These are phyloP conservation scores for Clusia tigrina DNA, from an alignment of 2,888 invertebrate genomes.

Conservation along the genomic window DNA sequence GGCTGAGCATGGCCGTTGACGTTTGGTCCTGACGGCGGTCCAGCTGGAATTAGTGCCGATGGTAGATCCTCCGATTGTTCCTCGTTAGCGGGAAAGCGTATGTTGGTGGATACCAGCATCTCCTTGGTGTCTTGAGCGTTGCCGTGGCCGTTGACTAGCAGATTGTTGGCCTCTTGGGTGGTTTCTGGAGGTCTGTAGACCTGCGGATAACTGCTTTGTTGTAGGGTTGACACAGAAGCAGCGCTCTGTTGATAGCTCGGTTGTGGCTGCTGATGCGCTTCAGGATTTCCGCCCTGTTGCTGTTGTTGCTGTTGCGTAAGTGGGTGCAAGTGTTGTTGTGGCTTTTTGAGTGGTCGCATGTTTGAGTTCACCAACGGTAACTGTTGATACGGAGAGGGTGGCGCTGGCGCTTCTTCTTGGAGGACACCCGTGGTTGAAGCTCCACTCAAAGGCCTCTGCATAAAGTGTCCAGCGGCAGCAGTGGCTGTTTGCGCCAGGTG, in stretches of 20 bases:
- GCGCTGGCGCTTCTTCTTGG: constrained; percentile 48
- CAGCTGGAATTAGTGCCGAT: constrained; percentile 38
- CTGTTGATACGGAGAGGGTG: constrained; percentile 55
- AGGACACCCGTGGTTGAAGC: constrained; percentile 23
- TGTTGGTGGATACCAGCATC: constrained; percentile 58
- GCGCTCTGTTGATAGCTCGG: background rate
- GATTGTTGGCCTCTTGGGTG: constrained; percentile 15
- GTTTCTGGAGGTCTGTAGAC: background rate
- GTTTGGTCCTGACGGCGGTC: constrained; percentile 47
- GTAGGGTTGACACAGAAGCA: background rate
- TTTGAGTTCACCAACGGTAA: constrained; percentile 47
- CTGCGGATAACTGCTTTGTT: background rate
- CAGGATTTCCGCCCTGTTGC: constrained; percentile 11
- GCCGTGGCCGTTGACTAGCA: background rate
- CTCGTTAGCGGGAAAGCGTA: constrained; percentile 60
- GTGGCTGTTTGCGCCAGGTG: constrained; percentile 25
- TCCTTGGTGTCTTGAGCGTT: constrained; percentile 55
- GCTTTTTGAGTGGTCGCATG: constrained; percentile 32
- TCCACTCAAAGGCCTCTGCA: constrained; percentile 21
- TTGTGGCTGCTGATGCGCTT: background rate
- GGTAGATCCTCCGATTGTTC: constrained; percentile 46
- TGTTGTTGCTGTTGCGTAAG: constrained; percentile 29
- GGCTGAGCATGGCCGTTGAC: constrained; percentile 63
- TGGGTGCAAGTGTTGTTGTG: no score
- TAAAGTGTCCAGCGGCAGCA: constrained; percentile 19